Percentiles rank a stretch among this genome's conserved stretches.
These are phyloP conservation scores for Lamellibrachia columna DNA, from an alignment of 2,888 invertebrate species.

Conservation along the genomic window DNA sequence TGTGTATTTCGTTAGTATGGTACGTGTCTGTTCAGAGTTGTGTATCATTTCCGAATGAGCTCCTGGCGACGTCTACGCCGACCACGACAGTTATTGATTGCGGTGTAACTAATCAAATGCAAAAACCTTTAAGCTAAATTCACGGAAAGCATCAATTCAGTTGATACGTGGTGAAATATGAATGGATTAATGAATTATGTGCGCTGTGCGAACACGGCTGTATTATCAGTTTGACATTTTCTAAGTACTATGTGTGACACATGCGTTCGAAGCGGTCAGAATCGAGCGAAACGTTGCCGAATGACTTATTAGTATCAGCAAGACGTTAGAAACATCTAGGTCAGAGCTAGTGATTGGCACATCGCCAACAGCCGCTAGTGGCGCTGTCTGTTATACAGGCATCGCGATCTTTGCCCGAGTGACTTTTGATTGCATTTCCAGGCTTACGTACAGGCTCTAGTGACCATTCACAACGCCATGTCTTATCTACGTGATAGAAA, in stretches of 20 bases:
- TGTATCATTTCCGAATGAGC: not conserved
- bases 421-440: conserved; percentile 5
- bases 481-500: conserved; percentile 12
- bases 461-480: not conserved
- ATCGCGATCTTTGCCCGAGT: not conserved
- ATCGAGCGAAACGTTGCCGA: not conserved
- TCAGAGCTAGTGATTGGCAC: not conserved
- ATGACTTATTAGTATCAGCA: not conserved
- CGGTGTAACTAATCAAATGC: not conserved
- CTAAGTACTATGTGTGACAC: not conserved
- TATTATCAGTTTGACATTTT: not conserved
- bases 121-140: not conserved
- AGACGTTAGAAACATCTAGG: not conserved
- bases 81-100: not conserved
- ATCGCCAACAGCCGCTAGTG: not conserved
- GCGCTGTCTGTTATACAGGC: not conserved
- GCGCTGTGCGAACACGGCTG: not conserved
- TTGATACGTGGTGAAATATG: not conserved
- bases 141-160: not conserved
- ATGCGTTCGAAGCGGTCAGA: not conserved
- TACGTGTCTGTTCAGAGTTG: not conserved
- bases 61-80: not conserved
- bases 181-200: not conserved
- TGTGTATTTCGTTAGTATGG: not conserved
- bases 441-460: not conserved